Evolutionary conservation across 1,140 invertebrate genomes (phyloP).

Genomic region (Caenorhabditis briggsae): DNA sequence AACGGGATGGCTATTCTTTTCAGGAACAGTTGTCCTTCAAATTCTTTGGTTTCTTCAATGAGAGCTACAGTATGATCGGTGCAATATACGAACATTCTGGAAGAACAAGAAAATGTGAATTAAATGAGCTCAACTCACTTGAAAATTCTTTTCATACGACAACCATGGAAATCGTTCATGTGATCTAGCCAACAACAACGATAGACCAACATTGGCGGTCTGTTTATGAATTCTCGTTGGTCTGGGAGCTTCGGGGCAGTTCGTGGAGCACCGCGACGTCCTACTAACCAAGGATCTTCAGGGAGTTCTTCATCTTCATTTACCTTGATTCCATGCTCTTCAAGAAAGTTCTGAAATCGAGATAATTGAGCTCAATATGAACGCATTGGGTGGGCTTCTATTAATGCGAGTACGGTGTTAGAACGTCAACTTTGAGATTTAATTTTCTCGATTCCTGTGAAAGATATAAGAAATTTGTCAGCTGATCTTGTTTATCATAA

Average conservation of each 20-base stretch:
- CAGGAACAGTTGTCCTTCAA: constrained; percentile 62
- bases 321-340: constrained; percentile 59
- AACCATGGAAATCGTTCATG: constrained; percentile 58
- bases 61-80: constrained; percentile 58
- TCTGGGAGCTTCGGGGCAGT: constrained; percentile 12
- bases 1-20: constrained; percentile 49
- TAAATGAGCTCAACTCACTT: not conserved
- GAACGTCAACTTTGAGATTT: too few species aligned
- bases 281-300: constrained; percentile 48
- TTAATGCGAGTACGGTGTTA: too few species aligned
- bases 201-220: constrained; percentile 50
- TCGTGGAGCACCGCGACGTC: not conserved
- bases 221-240: constrained; percentile 42
- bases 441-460: too few species aligned
- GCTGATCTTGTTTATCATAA: too few species aligned
- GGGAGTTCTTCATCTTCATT: constrained; percentile 47
- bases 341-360: constrained; percentile 57
- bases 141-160: constrained; percentile 54
- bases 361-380: too few species aligned
- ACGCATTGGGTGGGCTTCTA: too few species aligned
- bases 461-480: too few species aligned
- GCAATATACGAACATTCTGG: constrained; percentile 53
- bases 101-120: not conserved
- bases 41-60: constrained; percentile 56
- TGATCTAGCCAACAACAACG: constrained; percentile 57